phyloP scores from a whole-genome alignment of 2,113 vertebrate species.

The Hypanus sabinus region DNA sequence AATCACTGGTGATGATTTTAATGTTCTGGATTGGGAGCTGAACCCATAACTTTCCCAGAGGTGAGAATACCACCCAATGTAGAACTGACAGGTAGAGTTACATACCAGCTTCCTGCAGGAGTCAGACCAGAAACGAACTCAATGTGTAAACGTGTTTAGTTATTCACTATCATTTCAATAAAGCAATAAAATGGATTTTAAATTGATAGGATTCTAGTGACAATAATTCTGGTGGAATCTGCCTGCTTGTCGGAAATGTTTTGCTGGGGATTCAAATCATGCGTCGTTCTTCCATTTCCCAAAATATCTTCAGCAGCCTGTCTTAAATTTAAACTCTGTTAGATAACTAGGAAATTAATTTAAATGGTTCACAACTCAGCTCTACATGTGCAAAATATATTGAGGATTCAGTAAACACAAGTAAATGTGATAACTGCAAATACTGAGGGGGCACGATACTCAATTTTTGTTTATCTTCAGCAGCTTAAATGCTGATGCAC shows the following conservation, averaged over 20 bases:
- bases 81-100: too few relatives aligned
- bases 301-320: not conserved
- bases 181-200: not conserved
- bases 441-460: not conserved
- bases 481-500: not conserved
- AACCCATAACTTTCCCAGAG: not conserved
- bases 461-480: not conserved
- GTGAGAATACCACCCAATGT: not conserved
- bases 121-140: too few relatives aligned
- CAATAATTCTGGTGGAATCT: not conserved
- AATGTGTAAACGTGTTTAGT: too few relatives aligned
- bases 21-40: not conserved
- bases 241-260: not conserved
- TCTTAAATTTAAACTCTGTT: not conserved
- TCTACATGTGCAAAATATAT: not conserved
- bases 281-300: not conserved
- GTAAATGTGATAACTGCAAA: not conserved
- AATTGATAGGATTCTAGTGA: not conserved
- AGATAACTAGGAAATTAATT: not conserved
- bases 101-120: too few relatives aligned
- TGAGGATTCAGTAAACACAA: not conserved
- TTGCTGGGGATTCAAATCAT: not conserved
- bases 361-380: not conserved
- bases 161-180: not conserved
- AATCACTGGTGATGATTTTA: too few relatives aligned